Base-by-base conservation (phyloP, 2,888 invertebrate genomes). In the Ormyrus rosae region DNA sequence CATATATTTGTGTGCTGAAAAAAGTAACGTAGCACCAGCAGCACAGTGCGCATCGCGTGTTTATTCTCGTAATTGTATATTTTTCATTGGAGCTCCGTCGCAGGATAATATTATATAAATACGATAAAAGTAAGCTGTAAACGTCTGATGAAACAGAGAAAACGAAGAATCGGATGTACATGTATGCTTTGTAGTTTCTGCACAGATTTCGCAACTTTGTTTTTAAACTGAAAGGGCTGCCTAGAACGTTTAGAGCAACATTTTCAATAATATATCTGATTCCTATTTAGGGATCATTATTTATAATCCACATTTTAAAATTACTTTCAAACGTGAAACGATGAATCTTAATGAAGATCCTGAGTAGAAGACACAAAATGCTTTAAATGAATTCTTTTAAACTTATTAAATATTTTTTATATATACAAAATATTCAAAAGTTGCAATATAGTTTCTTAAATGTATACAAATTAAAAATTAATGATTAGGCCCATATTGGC, bases 161-260 rank as follows among this genome's bases (percentile, higher is more conserved):
- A 46, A 67, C 10, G 19, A 80, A 63, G 45, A 69, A 69, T 81
- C 46, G 67, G n/a, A 73, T 81, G 64, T 70, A 76, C 56, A 68
- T 81, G 80, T 82, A 82, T 82, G 82, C 80, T 80, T 82, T 81
- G 80, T 78, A 74, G 67, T 81, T 80, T 82, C 67, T 69, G 50
- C 82, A 74, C 81, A 82, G 82, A 82, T 82, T 82, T 82, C 76
- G 73, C 63, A 13, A 53, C 13, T 63, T 75, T 56, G 48, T 45
- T 74, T 50, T 56, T 46, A 34, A 34, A 34, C 34, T 34, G 2
- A 34, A 34, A 34, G 34, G 3, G 34, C 34, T 34, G 34, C 3
- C 2, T 34, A 34, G 34, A 34, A 34, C 34, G 34, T 34, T 34
- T 34, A 34, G 34, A 34, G 34, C 34, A 34, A 34, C 34, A 34